Conservation (phyloP, 1,140 invertebrate genomes). For the Cyphomyrmex costatus region DNA sequence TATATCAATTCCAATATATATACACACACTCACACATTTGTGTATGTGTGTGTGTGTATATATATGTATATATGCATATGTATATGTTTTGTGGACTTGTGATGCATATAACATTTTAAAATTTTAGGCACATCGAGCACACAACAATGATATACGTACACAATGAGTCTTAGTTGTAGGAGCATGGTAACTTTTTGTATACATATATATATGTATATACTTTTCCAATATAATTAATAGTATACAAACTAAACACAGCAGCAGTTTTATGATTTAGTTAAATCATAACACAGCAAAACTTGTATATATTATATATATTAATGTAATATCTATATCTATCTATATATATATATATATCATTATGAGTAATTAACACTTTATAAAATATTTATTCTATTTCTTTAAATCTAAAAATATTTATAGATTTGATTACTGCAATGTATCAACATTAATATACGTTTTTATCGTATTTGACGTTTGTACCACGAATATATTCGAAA, state of each 20-base stretch:
- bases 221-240: constrained; percentile 33
- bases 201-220: background rate
- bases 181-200: constrained; percentile 50
- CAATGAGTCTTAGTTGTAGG: constrained; percentile 69
- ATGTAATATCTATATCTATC: constrained; percentile 26
- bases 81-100: constrained; percentile 39
- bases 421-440: constrained; percentile 50
- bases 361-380: constrained; percentile 47
- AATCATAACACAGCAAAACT: constrained; percentile 34
- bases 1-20: constrained; percentile 66
- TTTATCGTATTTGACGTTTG: constrained; percentile 43
- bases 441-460: constrained; percentile 54
- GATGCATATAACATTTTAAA: constrained; percentile 69
- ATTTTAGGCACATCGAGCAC: constrained; percentile 81
- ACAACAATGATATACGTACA: constrained; percentile 73
- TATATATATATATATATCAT: constrained; percentile 20
- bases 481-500: constrained; percentile 29
- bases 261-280: constrained; percentile 29
- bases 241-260: constrained; percentile 53
- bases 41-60: background rate
- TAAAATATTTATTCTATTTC: constrained; percentile 40
- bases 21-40: background rate
- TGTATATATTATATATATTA: constrained; percentile 42
- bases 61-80: background rate
- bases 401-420: constrained; percentile 50